phyloP scores from a whole-genome alignment of 2,113 vertebrate species.

The Rhinoptilus africanus region DNA sequence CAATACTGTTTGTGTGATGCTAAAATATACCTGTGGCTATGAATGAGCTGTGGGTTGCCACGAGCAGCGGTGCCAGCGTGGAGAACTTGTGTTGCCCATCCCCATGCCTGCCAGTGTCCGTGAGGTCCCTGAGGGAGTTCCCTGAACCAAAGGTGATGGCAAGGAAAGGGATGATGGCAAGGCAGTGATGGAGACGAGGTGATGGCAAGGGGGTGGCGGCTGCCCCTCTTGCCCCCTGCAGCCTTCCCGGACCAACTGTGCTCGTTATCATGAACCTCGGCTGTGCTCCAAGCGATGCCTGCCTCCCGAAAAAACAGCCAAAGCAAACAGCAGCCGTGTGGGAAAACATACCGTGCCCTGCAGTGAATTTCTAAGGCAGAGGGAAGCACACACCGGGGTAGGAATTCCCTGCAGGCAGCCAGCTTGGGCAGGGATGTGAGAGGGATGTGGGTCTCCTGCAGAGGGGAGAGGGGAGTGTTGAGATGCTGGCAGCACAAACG shows the following conservation, averaged over 20 bases:
- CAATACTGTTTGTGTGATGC: too few species aligned
- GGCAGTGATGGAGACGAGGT: accelerated
- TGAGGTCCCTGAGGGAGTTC: accelerated
- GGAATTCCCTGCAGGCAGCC: accelerated
- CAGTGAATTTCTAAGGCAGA: not conserved
- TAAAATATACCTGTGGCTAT: not conserved
- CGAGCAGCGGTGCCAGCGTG: accelerated
- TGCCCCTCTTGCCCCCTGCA: not conserved
- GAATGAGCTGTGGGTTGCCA: not conserved
- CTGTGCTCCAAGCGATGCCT: not conserved
- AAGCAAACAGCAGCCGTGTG: not conserved
- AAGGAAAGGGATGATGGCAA: not conserved
- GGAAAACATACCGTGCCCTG: not conserved
- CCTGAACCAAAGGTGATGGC: not conserved
- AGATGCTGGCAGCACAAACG: not conserved
- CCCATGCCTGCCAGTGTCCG: accelerated
- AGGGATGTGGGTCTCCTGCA: not conserved
- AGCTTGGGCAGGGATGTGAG: not conserved
- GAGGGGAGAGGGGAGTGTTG: not conserved
- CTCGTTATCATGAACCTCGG: accelerated
- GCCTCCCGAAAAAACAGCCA: not conserved
- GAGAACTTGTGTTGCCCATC: not conserved
- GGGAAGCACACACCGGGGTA: not conserved
- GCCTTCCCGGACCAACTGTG: accelerated
- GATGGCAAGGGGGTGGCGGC: not conserved